Base-by-base conservation (phyloP, 1,140 invertebrate species). In the Penaeus japonicus region DNA sequence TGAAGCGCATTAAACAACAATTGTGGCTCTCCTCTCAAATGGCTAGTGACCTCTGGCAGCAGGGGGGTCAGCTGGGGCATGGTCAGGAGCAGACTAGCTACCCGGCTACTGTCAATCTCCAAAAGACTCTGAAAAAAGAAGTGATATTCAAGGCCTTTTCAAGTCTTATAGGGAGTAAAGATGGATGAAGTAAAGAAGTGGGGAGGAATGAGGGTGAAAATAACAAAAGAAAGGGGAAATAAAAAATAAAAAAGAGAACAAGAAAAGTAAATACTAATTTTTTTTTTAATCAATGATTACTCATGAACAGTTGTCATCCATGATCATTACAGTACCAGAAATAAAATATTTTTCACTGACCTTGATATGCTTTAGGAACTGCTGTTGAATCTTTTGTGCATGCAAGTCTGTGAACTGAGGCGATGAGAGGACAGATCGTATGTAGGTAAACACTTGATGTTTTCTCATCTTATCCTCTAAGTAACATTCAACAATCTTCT, bases 401-500 rank as follows among this genome's bases (percentile, higher is more conserved):
- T 59, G 90, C 3, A 91, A 70, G 80, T 88, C 89, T n/a, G 75
- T 75, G 59, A 82, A 91, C 57, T 77, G 57, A 59, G 73, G 83
- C 3, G 91, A 75, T 85, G 91, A 91, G 70, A 92, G 91, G 15
- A 92, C 91, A 80, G 92, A 92, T 65, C 91, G 91, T 24, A 93
- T 82, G 84, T 92, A 93, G 7, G 91, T 90, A 82, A 92, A 93
- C 18, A 93, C 92, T 90, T 93, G 92, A 27, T 91, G 89, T 91
- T 93, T 93, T 90, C 94, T 92, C 5, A 92, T 90, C 53, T 93
- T 92, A 91, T 95, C 95, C 22, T 93, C 91, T 35, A 95, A 90
- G 91, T 95, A 95, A 91, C 94, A 94, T 27, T 92, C 92, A 15
- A 95, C 91, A 82, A 95, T 94, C 91, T 94, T 93, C 85, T 93